These are phyloP conservation scores for Fratercula arctica DNA, from an alignment of 2,797 vertebrate species.

Conservation along the genomic window DNA sequence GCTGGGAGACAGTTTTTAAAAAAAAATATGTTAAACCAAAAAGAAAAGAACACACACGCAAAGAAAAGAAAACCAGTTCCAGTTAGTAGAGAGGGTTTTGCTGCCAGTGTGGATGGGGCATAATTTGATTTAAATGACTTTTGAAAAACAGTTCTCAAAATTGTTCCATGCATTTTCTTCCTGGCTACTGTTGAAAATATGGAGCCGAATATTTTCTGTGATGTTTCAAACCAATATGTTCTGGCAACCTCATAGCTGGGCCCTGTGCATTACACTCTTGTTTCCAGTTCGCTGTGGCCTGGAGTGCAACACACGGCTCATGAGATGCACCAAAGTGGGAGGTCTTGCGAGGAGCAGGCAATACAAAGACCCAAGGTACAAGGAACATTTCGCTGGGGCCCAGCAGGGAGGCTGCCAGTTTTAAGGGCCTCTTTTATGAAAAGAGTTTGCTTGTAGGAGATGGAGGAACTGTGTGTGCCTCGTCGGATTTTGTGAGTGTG, in stretches of 20 bases:
- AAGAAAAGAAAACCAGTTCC: constrained; percentile 53
- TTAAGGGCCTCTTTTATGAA: constrained; percentile 22
- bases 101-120: constrained; percentile 62
- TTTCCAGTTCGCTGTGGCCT: constrained; percentile 70
- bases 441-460: constrained; percentile 16
- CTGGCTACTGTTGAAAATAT: constrained; percentile 71
- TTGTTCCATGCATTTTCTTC: constrained; percentile 72
- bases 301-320: constrained; percentile 45
- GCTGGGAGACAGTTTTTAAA: constrained; percentile 10
- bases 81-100: constrained; percentile 52
- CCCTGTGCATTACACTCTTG: constrained; percentile 57
- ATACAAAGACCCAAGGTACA: constrained; percentile 27
- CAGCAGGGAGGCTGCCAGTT: constrained; percentile 52
- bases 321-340: constrained; percentile 62
- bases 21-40: constrained; percentile 5
- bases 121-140: constrained; percentile 74
- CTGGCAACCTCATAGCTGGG: constrained; percentile 63
- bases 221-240: constrained; percentile 72
- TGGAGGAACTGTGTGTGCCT: neutral
- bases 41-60: constrained; percentile 43
- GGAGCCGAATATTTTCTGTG: constrained; percentile 69
- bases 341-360: constrained; percentile 51
- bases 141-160: constrained; percentile 69
- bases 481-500: neutral
- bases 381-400: constrained; percentile 34